Conservation (phyloP, 2,797 vertebrate genomes). For the Melanotaenia parkinsoni region DNA sequence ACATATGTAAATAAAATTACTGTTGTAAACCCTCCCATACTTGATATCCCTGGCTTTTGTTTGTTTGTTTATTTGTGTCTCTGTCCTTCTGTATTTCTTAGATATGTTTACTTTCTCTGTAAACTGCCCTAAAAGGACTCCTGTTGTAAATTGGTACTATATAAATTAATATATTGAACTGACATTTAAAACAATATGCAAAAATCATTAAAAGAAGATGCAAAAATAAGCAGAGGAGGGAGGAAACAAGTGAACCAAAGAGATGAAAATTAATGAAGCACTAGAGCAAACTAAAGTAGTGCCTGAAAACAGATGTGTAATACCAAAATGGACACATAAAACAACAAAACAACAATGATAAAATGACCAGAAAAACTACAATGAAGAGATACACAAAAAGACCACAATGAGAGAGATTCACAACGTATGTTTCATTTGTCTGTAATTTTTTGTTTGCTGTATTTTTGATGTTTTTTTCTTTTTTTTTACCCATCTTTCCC, state of each 20-base stretch:
- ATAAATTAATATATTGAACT: background rate
- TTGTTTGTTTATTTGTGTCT: background rate
- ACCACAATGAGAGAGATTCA: background rate
- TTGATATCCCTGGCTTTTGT: background rate
- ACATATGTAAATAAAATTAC: background rate
- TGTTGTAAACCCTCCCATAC: background rate
- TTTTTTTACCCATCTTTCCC: background rate
- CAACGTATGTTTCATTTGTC: conserved; percentile 4
- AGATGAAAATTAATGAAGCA: background rate
- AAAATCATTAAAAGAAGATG: background rate
- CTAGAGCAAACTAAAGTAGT: background rate
- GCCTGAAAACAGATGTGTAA: background rate
- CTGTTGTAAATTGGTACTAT: background rate
- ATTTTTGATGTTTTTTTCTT: background rate
- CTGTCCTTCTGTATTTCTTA: background rate
- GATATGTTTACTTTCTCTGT: background rate
- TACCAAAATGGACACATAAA: background rate
- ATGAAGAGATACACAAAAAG: background rate
- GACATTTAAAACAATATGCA: background rate
- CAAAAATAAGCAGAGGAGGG: background rate
- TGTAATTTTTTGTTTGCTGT: background rate
- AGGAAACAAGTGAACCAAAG: background rate
- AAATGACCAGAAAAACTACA: background rate
- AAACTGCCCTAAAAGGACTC: background rate
- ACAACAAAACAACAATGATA: background rate